A percentile compares a stretch with the other conserved stretches of the same genome.
Evolutionary conservation across 2,888 invertebrate genomes (phyloP).

Genomic region (Cremastinae sp.): DNA sequence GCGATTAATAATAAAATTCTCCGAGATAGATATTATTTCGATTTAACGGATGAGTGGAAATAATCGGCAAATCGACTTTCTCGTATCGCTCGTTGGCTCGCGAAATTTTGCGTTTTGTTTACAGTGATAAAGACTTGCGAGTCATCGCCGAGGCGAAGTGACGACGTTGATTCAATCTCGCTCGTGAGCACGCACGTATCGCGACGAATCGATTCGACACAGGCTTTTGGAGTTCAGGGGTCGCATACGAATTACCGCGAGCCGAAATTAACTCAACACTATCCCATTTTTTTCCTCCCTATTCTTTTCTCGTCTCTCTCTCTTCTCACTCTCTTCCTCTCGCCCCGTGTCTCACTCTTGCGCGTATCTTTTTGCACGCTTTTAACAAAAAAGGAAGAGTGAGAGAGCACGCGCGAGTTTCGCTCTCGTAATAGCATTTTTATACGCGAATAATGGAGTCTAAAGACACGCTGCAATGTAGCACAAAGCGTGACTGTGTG

Average conservation of each 20-base stretch:
- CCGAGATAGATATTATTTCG: too few relatives aligned
- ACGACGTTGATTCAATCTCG: slow-evolving; percentile 32
- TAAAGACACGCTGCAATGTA: slow-evolving; percentile 73
- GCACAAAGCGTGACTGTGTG: slow-evolving; percentile 71
- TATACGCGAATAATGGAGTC: slow-evolving; percentile 75
- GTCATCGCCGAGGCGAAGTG: slow-evolving; percentile 7
- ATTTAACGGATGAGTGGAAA: not conserved
- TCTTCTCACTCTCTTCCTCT: slow-evolving; percentile 1
- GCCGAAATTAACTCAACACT: slow-evolving; percentile 65
- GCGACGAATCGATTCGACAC: slow-evolving; percentile 36
- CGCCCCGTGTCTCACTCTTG: not conserved
- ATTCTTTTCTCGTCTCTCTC: slow-evolving; percentile 32
- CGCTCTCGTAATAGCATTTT: slow-evolving; percentile 71
- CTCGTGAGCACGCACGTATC: slow-evolving; percentile 21
- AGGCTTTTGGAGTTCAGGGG: slow-evolving; percentile 36
- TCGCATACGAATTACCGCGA: slow-evolving; percentile 40
- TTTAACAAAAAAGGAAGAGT: slow-evolving; percentile 1
- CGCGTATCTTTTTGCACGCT: not conserved
- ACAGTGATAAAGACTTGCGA: slow-evolving; percentile 3
- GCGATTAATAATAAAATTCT: too few relatives aligned
- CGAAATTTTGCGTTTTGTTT: not conserved
- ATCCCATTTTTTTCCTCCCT: slow-evolving; percentile 20
- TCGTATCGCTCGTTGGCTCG: not conserved
- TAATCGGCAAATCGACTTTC: not conserved
- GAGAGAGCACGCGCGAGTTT: slow-evolving; percentile 30